Base-by-base conservation (phyloP, 2,888 invertebrate species). In the Gasteruption jaculator region DNA sequence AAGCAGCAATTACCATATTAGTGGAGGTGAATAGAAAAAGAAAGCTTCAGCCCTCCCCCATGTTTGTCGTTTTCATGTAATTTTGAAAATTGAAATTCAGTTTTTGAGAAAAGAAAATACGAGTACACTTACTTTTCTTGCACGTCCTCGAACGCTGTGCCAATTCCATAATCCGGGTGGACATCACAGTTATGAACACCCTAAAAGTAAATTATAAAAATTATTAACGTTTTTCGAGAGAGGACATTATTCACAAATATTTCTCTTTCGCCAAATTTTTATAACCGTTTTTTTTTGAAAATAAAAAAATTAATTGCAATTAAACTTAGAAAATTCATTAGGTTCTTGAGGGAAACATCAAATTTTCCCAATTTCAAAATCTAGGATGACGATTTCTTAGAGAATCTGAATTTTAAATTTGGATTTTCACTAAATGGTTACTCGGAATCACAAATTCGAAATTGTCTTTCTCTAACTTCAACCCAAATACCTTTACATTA, bases 401-500 rank as follows among this genome's bases (percentile, higher is more conserved):
- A 30, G 16, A n/a, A n/a, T n/a, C n/a, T 26, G 15, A 31, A 7
- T 19, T 29, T n/a, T n/a, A n/a, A n/a, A n/a, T n/a, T n/a, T n/a
- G n/a, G n/a, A n/a, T n/a, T n/a, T n/a, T n/a, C n/a, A n/a, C n/a
- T n/a, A n/a, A n/a, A n/a, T n/a, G n/a, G n/a, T n/a, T n/a, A n/a
- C n/a, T n/a, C n/a, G n/a, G n/a, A n/a, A n/a, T n/a, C n/a, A n/a
- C n/a, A n/a, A n/a, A n/a, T n/a, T n/a, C n/a, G n/a, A n/a, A n/a
- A n/a, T n/a, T n/a, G n/a, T n/a, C n/a, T n/a, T n/a, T n/a, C n/a
- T n/a, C n/a, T n/a, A n/a, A n/a, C n/a, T n/a, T 20, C 34, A 43
- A 40, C 42, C 2, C 20, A 36, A 22, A 48, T 49, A 66, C 70
- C 61, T 83, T 82, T 0, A 84, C 82, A 58, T 84, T 85, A 56